Conservation (phyloP, 2,113 vertebrate genomes). For the Phocoena sinus region DNA sequence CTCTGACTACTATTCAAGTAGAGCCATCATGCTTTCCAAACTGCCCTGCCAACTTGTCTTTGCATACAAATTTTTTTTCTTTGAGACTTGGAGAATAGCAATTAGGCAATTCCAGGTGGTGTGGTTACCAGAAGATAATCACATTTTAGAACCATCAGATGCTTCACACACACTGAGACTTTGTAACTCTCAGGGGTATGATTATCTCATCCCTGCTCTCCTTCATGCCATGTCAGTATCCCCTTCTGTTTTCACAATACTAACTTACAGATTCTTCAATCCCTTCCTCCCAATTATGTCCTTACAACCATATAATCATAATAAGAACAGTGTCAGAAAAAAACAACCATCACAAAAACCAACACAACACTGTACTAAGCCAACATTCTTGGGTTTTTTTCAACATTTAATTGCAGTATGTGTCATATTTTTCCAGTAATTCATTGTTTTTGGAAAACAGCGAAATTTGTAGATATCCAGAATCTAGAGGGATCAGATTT, state of each 20-base stretch:
- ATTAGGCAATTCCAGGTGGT: conserved; percentile 67
- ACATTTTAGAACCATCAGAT: conserved; percentile 45
- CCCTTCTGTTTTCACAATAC: conserved; percentile 37
- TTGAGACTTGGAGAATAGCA: conserved; percentile 52
- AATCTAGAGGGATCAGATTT: conserved; percentile 3
- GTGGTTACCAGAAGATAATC: conserved; percentile 65
- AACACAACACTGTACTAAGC: background rate
- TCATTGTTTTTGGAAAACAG: background rate
- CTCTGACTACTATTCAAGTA: conserved; percentile 44
- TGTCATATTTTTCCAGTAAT: conserved; percentile 26
- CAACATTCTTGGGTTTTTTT: background rate
- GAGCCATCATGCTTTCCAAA: conserved; percentile 53
- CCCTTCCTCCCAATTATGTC: background rate
- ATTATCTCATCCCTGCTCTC: conserved; percentile 42
- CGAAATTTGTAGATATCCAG: background rate
- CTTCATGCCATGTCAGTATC: conserved; percentile 32
- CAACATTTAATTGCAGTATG: background rate
- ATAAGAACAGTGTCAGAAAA: conserved; percentile 45
- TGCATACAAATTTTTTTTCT: conserved; percentile 40
- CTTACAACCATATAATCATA: conserved; percentile 58
- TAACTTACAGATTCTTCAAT: conserved; percentile 39
- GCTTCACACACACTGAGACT: conserved; percentile 18
- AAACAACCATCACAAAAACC: background rate
- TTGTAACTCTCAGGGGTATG: conserved; percentile 42
- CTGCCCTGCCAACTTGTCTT: conserved; percentile 26